Base-by-base conservation (phyloP, 2,888 invertebrate genomes). In the Campoletis raptor region DNA sequence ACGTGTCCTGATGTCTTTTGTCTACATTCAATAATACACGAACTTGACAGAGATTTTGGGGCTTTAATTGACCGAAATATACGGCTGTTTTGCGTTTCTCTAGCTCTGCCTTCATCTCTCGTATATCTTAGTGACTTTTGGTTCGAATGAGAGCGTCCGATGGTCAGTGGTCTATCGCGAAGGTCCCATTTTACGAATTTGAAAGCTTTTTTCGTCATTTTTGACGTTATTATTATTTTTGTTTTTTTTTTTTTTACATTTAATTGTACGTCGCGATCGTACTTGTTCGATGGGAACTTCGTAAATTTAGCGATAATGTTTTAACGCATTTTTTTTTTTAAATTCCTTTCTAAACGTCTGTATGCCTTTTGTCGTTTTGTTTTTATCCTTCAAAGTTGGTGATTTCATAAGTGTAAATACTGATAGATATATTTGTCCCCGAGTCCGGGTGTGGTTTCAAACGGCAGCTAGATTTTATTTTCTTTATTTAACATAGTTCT, bases 381-480 rank as follows among this genome's bases (percentile, higher is more conserved):
- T 70, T 66, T 76, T 76, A 86, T 83, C 67, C 83, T 88, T 87
- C 86, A 85, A 86, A 85, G 81, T 69, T 81, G 78, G 76, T 87
- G 85, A 76, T 87, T 78, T 83, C 83, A 85, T 85, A 88, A 73
- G 89, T 89, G 90, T 92, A 92, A 93, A 94, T 94, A 94, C 92
- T 93, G 93, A 92, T 93, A 91, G 90, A 92, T 92, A 91, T 90
- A 90, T 89, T 90, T 90, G 89, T 89, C 88, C 90, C 87, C 83
- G 83, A 76, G 83, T 83, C 83, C 76, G 72, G 72, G 15, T 83
- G 48, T 70, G 61, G 12, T 76, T 69, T 36, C 66, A 57, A 66
- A 74, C 83, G 64, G 69, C 79, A 74, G 77, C 70, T 83, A 69
- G 54, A 81, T 81, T 78, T 82, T 69, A 0, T 30, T 37, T 57